Evolutionary conservation across 1,140 invertebrate species (phyloP).

Genomic region (Oedothorax gibbosus): DNA sequence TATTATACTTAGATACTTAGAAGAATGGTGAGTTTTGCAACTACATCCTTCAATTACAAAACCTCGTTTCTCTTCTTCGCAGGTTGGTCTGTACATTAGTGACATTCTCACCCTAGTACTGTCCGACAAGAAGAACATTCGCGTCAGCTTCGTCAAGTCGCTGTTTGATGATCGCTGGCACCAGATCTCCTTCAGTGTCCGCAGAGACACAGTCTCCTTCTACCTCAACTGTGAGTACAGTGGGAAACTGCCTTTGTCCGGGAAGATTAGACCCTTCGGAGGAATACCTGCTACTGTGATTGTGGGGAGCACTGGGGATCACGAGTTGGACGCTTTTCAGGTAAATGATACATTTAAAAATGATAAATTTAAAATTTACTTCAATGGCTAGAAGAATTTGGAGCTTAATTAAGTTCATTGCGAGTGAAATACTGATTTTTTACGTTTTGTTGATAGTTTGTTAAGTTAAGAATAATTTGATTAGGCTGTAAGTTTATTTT

Average conservation of each 20-base stretch:
- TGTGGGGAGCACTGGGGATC: conserved; percentile 42
- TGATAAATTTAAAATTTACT: neutral
- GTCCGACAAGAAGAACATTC: conserved; percentile 50
- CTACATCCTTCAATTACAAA: no score
- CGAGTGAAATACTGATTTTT: no score
- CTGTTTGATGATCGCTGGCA: conserved; percentile 50
- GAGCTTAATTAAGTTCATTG: no score
- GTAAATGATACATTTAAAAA: neutral
- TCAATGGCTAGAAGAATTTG: no score
- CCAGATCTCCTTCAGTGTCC: conserved; percentile 36
- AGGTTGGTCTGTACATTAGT: conserved; percentile 52
- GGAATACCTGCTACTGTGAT: conserved; percentile 42
- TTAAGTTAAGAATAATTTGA: no score
- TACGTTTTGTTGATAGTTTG: no score
- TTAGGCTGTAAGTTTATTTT: no score
- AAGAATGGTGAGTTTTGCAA: no score
- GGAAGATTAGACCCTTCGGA: conserved; percentile 49
- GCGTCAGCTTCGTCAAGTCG: conserved; percentile 52
- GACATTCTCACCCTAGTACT: conserved; percentile 42
- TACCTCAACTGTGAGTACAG: conserved; percentile 47
- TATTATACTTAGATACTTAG: no score
- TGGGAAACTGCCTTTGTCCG: conserved; percentile 39
- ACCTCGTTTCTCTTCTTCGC: neutral
- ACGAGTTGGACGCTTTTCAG: conserved; percentile 51
- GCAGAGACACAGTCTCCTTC: conserved; percentile 43